Evolutionary conservation across 30 jellyfish, hydroid and myxozoan species (phyloP).

Genomic region (Clytia hemisphaerica): DNA sequence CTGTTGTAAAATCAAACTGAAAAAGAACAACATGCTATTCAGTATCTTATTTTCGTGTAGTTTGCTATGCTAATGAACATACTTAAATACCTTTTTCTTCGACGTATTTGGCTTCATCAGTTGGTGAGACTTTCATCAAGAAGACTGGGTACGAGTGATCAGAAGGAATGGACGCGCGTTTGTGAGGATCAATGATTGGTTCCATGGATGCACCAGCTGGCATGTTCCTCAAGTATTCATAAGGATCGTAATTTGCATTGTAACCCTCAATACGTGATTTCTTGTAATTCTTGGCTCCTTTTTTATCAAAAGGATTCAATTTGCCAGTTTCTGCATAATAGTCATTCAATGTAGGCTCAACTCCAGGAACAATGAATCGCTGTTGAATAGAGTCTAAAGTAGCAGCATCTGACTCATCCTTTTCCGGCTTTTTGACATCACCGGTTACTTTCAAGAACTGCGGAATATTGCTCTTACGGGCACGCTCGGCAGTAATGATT

Average conservation of each 20-base stretch:
- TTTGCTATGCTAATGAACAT: neutral
- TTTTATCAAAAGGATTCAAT: constrained; percentile 31
- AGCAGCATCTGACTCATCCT: constrained; percentile 70
- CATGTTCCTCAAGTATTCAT: constrained; percentile 82
- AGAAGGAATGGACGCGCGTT: constrained; percentile 54
- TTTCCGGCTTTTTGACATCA: constrained; percentile 54
- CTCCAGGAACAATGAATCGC: constrained; percentile 68
- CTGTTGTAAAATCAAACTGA: too few species aligned
- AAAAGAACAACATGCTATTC: too few species aligned
- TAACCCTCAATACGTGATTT: constrained; percentile 50
- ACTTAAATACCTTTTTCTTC: constrained; percentile 44
- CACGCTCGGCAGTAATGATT: constrained; percentile 40
- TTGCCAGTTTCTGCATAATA: constrained; percentile 91
- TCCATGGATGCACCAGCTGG: constrained; percentile 98
- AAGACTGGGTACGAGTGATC: constrained; percentile 82
- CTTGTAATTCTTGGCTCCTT: constrained; percentile 42
- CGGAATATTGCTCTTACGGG: constrained; percentile 58
- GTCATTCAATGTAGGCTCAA: constrained; percentile 70
- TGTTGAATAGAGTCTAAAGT: constrained; percentile 60
- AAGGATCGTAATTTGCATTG: constrained; percentile 66
- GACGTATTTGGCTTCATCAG: constrained; percentile 64
- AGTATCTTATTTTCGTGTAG: neutral
- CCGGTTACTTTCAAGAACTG: constrained; percentile 60
- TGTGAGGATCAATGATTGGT: constrained; percentile 88
- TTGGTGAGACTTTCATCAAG: constrained; percentile 94